Evolutionary conservation across 2,888 invertebrate genomes (phyloP).

Genomic region (Pterostichus niger): DNA sequence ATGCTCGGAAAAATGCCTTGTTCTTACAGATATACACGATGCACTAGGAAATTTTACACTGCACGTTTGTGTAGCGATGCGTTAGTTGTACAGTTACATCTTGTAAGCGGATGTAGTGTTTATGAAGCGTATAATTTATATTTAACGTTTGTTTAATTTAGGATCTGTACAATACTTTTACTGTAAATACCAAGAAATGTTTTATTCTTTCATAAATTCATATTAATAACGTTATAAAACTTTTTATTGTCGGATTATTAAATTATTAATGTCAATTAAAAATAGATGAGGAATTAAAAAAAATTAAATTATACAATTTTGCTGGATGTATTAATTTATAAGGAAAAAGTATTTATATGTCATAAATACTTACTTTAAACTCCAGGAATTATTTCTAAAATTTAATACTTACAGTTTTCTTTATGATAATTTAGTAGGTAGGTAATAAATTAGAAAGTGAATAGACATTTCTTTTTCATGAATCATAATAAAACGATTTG

Average conservation of each 20-base stretch:
- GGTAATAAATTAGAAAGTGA: constrained; percentile 47
- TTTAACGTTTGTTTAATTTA: background rate
- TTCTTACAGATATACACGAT: background rate
- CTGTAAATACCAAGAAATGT: background rate
- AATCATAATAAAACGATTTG: constrained; percentile 43
- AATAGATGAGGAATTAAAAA: too few relatives aligned
- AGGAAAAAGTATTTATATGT: constrained; percentile 2
- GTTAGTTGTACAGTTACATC: constrained; percentile 3
- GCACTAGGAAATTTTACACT: constrained; percentile 1
- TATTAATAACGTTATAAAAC: background rate
- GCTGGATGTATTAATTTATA: background rate
- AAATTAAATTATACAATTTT: too few relatives aligned
- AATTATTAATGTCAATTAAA: too few relatives aligned
- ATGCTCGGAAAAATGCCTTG: constrained; percentile 8
- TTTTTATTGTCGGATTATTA: too few relatives aligned
- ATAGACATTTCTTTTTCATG: constrained; percentile 28
- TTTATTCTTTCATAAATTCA: background rate
- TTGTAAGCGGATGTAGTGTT: constrained; percentile 20
- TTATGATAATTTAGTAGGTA: constrained; percentile 17
- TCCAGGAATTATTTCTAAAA: too few relatives aligned
- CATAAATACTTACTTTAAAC: background rate
- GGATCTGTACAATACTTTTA: background rate
- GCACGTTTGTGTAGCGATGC: background rate
- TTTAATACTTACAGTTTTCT: background rate
- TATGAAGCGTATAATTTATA: constrained; percentile 38